Conservation (phyloP, 2,797 vertebrate genomes). For the Phrynocephalus guinanensis region DNA sequence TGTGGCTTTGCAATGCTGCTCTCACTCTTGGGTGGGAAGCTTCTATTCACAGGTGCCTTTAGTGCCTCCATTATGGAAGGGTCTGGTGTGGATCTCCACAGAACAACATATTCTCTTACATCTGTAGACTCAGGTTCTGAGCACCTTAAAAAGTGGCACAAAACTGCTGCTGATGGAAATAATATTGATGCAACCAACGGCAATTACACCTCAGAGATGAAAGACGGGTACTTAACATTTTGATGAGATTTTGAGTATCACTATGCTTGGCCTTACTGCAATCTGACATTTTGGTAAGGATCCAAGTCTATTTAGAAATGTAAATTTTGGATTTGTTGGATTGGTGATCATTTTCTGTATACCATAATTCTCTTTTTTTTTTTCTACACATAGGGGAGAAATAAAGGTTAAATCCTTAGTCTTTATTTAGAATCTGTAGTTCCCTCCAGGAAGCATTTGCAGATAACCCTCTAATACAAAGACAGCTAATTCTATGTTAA, state of each 20-base stretch:
- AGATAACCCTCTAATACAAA: slow-evolving; percentile 55
- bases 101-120: slow-evolving; percentile 51
- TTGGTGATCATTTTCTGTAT: slow-evolving; percentile 26
- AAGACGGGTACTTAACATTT: neutral
- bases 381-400: slow-evolving; percentile 48
- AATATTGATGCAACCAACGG: neutral
- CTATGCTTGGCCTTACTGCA: neutral
- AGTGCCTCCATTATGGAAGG: neutral
- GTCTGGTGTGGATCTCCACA: neutral
- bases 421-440: slow-evolving; percentile 55
- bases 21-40: neutral
- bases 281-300: slow-evolving; percentile 6
- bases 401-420: slow-evolving; percentile 44
- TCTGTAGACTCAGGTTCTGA: neutral
- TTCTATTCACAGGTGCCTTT: neutral
- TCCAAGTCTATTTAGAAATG: slow-evolving; percentile 51
- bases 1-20: neutral
- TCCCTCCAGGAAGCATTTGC: slow-evolving; percentile 58
- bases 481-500: slow-evolving; percentile 47
- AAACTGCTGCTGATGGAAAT: neutral
- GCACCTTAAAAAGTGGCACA: neutral
- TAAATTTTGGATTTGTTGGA: slow-evolving; percentile 49
- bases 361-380: slow-evolving; percentile 40
- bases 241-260: slow-evolving; percentile 1
- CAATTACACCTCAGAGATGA: neutral